Conservation (phyloP, 2,888 invertebrate genomes). For the Euzophera pinguis region DNA sequence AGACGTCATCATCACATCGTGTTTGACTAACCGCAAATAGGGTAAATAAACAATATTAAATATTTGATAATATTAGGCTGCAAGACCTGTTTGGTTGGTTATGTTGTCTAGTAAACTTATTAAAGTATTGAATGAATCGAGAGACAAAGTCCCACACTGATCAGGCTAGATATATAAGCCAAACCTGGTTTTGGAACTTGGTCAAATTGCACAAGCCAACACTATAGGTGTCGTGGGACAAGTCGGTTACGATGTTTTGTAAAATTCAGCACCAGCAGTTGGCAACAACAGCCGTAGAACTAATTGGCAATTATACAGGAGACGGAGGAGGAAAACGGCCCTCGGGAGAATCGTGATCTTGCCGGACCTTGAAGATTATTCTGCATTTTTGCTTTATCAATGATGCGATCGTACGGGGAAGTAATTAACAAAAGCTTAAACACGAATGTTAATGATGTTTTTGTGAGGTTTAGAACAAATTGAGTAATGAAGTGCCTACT, state of each 20-base stretch:
- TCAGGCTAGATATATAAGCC: conserved; percentile 24
- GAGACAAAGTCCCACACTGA: conserved; percentile 19
- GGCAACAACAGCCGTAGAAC: conserved; percentile 47
- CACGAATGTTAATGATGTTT: background rate
- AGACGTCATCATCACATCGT: background rate
- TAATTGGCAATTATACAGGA: conserved; percentile 54
- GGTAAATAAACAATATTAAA: conserved; percentile 4
- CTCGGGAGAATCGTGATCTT: conserved; percentile 24
- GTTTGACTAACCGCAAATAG: background rate
- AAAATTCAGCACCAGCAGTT: conserved; percentile 46
- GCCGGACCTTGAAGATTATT: conserved; percentile 28
- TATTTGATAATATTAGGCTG: conserved; percentile 3
- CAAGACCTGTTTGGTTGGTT: conserved; percentile 3
- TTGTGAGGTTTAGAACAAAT: background rate
- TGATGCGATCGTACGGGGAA: conserved; percentile 15
- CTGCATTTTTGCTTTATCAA: conserved; percentile 25
- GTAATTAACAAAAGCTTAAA: conserved; percentile 6
- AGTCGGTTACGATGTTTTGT: conserved; percentile 49
- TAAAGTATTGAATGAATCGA: conserved; percentile 22
- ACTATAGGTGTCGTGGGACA: conserved; percentile 40
- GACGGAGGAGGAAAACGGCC: conserved; percentile 28
- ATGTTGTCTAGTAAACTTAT: conserved; percentile 6
- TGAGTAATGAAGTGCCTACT: background rate
- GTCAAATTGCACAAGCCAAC: conserved; percentile 66
- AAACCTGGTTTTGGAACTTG: conserved; percentile 40